Conservation (phyloP, 2,888 invertebrate genomes). For the Kryphioiulus occultus region DNA sequence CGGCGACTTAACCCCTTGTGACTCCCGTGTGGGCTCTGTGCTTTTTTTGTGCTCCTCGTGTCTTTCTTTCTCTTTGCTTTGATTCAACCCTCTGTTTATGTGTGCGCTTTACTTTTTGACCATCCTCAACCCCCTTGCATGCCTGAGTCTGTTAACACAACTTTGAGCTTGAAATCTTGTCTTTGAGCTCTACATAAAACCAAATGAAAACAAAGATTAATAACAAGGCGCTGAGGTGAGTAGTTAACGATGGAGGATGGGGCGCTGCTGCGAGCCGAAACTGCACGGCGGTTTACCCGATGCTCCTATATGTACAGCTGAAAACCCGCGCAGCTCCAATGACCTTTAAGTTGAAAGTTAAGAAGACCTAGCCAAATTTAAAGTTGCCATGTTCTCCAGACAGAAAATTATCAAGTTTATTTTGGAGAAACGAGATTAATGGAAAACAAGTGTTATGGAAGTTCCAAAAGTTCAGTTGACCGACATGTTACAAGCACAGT, state of each 20-base stretch:
- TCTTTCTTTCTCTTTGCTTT: slow-evolving; percentile 51
- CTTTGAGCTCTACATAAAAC: slow-evolving; percentile 54
- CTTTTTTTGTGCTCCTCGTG: slow-evolving; percentile 33
- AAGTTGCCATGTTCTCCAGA: too few species aligned
- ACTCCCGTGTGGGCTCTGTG: slow-evolving; percentile 41
- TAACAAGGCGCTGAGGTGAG: background rate
- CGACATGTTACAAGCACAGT: too few species aligned
- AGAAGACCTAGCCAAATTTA: too few species aligned
- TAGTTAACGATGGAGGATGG: background rate
- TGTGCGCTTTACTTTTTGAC: slow-evolving; percentile 39
- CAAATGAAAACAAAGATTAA: slow-evolving; percentile 53
- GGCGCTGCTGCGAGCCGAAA: background rate
- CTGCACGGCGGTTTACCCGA: background rate
- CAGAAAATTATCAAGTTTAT: too few species aligned
- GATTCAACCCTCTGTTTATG: slow-evolving; percentile 46
- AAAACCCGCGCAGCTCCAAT: background rate
- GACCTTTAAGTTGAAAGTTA: too few species aligned
- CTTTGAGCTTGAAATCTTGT: slow-evolving; percentile 54
- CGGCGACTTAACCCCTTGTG: slow-evolving; percentile 39
- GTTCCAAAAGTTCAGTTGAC: too few species aligned
- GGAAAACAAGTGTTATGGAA: too few species aligned
- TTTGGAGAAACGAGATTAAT: too few species aligned
- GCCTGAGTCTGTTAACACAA: slow-evolving; percentile 52
- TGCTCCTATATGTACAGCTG: background rate
- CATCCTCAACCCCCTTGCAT: slow-evolving; percentile 48